A percentile compares a stretch with the other conserved stretches of the same genome.
These are phyloP conservation scores for Eudyptes chrysolophus DNA, from an alignment of 2,113 vertebrate genomes.

Conservation along the genomic window DNA sequence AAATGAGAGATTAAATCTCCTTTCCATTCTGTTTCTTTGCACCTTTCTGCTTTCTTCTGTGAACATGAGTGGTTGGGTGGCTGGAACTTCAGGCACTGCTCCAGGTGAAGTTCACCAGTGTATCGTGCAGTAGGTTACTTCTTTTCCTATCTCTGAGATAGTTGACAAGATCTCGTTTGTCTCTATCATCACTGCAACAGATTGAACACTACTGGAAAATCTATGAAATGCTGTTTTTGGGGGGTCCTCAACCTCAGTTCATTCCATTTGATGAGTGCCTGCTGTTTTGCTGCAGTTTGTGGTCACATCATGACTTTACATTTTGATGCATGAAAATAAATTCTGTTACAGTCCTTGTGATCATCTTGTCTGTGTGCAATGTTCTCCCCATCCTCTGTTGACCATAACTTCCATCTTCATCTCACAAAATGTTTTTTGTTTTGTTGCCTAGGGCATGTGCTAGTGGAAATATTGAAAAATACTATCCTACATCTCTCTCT, in stretches of 20 bases:
- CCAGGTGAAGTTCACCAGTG: background rate
- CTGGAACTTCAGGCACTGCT: background rate
- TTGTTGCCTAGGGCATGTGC: fast-evolving
- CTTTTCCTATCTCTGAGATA: background rate
- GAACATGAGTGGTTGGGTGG: background rate
- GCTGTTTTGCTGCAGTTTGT: background rate
- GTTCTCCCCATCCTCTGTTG: background rate
- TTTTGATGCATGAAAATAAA: background rate
- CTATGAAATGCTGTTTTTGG: background rate
- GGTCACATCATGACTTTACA: fast-evolving
- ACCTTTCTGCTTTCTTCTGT: background rate
- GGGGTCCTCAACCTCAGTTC: background rate
- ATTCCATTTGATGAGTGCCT: background rate
- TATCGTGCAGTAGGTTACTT: background rate
- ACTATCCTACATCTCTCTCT: background rate
- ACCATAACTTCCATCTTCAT: background rate
- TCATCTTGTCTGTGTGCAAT: background rate
- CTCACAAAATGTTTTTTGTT: background rate
- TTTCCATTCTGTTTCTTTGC: background rate
- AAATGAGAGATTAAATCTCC: background rate
- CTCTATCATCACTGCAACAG: background rate
- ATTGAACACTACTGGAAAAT: background rate
- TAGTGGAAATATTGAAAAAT: background rate
- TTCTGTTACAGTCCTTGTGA: background rate
- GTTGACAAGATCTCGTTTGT: background rate